These are phyloP conservation scores for Pseudomugil gertrudae DNA, from an alignment of 2,797 vertebrate genomes.

Conservation along the genomic window DNA sequence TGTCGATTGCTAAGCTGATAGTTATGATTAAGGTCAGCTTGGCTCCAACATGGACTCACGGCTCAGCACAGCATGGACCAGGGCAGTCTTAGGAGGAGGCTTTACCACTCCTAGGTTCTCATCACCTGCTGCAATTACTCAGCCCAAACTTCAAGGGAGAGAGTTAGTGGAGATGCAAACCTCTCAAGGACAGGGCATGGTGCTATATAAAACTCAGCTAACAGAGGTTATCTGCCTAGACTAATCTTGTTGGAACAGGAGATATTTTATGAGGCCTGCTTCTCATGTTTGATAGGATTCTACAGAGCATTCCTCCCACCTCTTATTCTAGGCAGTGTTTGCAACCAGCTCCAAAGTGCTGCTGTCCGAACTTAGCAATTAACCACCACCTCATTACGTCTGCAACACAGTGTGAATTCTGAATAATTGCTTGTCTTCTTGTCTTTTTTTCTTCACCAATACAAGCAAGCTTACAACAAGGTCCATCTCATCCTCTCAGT, in stretches of 20 bases:
- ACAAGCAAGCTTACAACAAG: slow-evolving; percentile 10
- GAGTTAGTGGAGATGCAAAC: slow-evolving; percentile 28
- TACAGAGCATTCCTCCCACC: slow-evolving; percentile 33
- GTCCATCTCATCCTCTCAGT: slow-evolving; percentile 19
- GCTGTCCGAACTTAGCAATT: slow-evolving; percentile 59
- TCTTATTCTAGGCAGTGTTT: slow-evolving; percentile 18
- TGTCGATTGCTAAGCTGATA: slow-evolving; percentile 21
- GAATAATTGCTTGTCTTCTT: slow-evolving; percentile 52
- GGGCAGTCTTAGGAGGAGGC: slow-evolving; percentile 41
- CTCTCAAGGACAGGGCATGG: slow-evolving; percentile 6
- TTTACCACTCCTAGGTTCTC: slow-evolving; percentile 50
- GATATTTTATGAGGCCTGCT: slow-evolving; percentile 6
- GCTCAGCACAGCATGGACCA: slow-evolving; percentile 38
- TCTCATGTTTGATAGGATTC: slow-evolving; percentile 39
- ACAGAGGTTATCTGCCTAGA: slow-evolving; percentile 4
- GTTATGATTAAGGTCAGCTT: slow-evolving; percentile 51
- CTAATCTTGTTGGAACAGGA: slow-evolving; percentile 4
- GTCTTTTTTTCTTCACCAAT: slow-evolving; percentile 18
- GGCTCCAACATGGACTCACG: slow-evolving; percentile 29
- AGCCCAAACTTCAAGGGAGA: slow-evolving; percentile 33
- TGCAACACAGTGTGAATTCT: slow-evolving; percentile 57
- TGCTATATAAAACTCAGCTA: slow-evolving; percentile 3
- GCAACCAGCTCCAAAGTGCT: slow-evolving; percentile 45
- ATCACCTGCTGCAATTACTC: slow-evolving; percentile 45
- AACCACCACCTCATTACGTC: slow-evolving; percentile 65